Evolutionary conservation across 1,140 invertebrate genomes (phyloP), one percentile per base, ranked within the genome.

Genomic region (Chrysoperla carnea): DNA sequence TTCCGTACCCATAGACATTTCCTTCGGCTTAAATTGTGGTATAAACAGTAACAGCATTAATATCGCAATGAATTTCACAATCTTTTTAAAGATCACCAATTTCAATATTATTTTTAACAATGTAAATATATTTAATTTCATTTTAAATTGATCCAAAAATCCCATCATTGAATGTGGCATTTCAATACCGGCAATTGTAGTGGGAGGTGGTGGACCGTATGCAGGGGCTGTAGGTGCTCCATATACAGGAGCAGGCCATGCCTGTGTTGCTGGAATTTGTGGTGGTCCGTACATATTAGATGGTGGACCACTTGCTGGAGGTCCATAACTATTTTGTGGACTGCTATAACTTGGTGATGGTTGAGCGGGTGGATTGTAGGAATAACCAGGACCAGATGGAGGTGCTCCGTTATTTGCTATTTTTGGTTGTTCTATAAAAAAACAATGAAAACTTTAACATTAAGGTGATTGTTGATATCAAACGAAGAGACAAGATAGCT

Each of bases 71-170:
- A 82, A 81, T 52, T 81, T 81, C 12, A 83, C 75, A 39, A 82
- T 74, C 58, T 83, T 76, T 55, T 83, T 82, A 50, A 83, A 81
- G 46, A 83, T 76, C 1, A 82, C 60, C 6, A 83, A 51, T 54
- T 83, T 81, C 8, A 83, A 54, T 36, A 82, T 43, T 36, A 82
- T 70, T 57, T 82, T 83, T 0, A 75, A 76, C n/a, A 82, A 50
- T 0, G 78, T 80, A 36, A 78, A 64, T 6, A 80, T 64, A 51
- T 76, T 76, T n/a, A 81, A 50, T 61, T 81, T 82, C 6, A 75
- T 63, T 8, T 74, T 66, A 0, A 78, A 54, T 46, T 76, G 72
- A 27, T 71, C 68, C 3, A 73, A 56, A 37, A 75, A 63, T 7
- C 66, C 69, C 1, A 64, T 59, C n/a, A 66, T 62, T 6, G 62